phyloP scores from a whole-genome alignment of 2,888 invertebrate genomes.

The Athalia cordata region DNA sequence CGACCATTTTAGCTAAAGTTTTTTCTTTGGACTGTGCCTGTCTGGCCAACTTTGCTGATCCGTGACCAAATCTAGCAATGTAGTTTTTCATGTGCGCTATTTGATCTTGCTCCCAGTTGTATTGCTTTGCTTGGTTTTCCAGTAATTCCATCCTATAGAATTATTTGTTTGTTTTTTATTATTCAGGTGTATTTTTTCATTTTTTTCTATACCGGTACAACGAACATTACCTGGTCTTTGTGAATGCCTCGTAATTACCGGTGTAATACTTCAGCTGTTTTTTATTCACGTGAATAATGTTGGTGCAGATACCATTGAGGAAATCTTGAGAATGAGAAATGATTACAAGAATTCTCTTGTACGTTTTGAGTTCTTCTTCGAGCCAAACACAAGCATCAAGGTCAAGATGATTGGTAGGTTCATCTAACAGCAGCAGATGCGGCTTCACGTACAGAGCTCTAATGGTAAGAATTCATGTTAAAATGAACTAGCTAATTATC shows the following conservation, averaged over 20 bases:
- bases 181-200: background rate
- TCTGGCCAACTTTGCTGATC: conserved; percentile 97
- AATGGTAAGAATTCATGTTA: conserved; percentile 56
- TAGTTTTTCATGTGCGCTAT: conserved; percentile 99
- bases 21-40: conserved; percentile 99
- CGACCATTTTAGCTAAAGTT: conserved; percentile 99
- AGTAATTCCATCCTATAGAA: conserved; percentile 85
- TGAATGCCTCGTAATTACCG: conserved; percentile 97
- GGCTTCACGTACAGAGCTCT: conserved; percentile 98
- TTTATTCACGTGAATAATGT: conserved; percentile 96
- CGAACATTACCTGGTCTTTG: conserved; percentile 81
- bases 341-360: conserved; percentile 96
- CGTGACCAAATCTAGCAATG: conserved; percentile 99
- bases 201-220: background rate
- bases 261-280: conserved; percentile 96
- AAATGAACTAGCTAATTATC: background rate
- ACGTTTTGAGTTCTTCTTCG: conserved; percentile 96
- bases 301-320: conserved; percentile 97
- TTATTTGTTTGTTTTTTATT: background rate
- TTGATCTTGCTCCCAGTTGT: conserved; percentile 99
- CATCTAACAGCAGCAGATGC: conserved; percentile 95
- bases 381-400: conserved; percentile 99
- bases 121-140: conserved; percentile 99
- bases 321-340: conserved; percentile 99
- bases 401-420: conserved; percentile 99